A percentile compares a stretch with the other conserved stretches of the same genome.
Conservation (phyloP, 2,888 invertebrate species). For the Choristoneura rosaceana region DNA sequence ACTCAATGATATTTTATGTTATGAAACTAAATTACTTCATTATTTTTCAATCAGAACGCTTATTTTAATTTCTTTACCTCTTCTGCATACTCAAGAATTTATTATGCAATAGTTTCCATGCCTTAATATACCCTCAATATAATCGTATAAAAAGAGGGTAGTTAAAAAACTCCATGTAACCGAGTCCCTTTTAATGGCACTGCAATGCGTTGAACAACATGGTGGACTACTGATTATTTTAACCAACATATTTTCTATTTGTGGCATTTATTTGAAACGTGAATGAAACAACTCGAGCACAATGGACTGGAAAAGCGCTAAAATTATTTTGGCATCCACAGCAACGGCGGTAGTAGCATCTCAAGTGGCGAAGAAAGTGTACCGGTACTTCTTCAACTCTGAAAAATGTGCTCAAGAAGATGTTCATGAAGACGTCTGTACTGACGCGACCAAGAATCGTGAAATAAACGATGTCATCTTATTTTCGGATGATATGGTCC, state of each 20-base stretch:
- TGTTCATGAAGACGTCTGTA: constrained; percentile 61
- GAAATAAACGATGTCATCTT: constrained; percentile 81
- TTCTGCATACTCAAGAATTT: not conserved
- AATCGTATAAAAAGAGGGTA: constrained; percentile 55
- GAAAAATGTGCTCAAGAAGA: constrained; percentile 55
- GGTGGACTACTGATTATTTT: constrained; percentile 65
- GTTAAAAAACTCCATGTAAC: constrained; percentile 39
- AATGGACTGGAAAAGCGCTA: constrained; percentile 80
- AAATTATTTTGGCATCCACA: constrained; percentile 73
- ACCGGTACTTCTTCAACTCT: constrained; percentile 65
- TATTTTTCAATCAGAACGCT: not conserved
- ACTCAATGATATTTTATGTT: not conserved
- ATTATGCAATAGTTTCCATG: too few species aligned
- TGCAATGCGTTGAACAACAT: constrained; percentile 70
- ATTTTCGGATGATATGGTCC: constrained; percentile 76
- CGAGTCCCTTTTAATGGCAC: constrained; percentile 28
- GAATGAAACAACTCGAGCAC: constrained; percentile 51
- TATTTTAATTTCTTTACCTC: not conserved
- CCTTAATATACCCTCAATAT: not conserved
- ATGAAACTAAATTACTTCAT: too few species aligned
- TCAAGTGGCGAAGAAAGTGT: constrained; percentile 73
- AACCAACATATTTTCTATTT: constrained; percentile 48
- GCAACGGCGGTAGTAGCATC: constrained; percentile 74
- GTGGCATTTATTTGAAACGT: constrained; percentile 47
- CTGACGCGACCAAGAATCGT: constrained; percentile 69